A percentile compares a stretch with the other conserved stretches of the same genome.
phyloP scores from a whole-genome alignment of 2,797 vertebrate species.

The Malacoctenus gilli region DNA sequence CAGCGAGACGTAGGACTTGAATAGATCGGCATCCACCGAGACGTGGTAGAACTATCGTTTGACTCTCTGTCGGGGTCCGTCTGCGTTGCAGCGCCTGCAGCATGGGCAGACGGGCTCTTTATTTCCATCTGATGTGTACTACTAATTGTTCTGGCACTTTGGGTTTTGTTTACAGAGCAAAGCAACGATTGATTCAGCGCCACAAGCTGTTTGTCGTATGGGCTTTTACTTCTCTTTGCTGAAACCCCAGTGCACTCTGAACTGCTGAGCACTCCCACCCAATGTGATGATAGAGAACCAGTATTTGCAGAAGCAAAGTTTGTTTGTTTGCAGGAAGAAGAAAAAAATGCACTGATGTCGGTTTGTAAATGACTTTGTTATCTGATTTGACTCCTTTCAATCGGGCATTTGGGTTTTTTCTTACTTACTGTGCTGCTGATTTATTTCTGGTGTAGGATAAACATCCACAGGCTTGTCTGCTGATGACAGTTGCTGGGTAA shows the following conservation, averaged over 20 bases:
- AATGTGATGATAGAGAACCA: conserved; percentile 57
- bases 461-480: conserved; percentile 43
- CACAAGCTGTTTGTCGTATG: conserved; percentile 50
- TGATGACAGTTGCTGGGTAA: conserved; percentile 78
- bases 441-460: conserved; percentile 46
- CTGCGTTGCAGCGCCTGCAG: conserved; percentile 46
- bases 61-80: conserved; percentile 28
- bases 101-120: conserved; percentile 38
- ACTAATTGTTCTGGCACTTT: conserved; percentile 58
- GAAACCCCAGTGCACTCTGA: conserved; percentile 50
- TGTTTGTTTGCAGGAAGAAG: too few species aligned
- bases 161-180: conserved; percentile 66
- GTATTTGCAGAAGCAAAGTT: conserved; percentile 76
- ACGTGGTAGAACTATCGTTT: conserved; percentile 19
- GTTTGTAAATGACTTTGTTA: conserved; percentile 53
- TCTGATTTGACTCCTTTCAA: conserved; percentile 45
- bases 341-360: conserved; percentile 82
- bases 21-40: conserved; percentile 20
- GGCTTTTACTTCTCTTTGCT: conserved; percentile 54
- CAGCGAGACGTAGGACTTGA: conserved; percentile 28
- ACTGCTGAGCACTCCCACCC: conserved; percentile 56
- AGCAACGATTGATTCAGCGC: conserved; percentile 53
- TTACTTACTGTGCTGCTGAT: conserved; percentile 47
- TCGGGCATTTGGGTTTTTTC: conserved; percentile 22
- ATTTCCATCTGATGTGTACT: conserved; percentile 40